A percentile compares a stretch with the other conserved stretches of the same genome.
Evolutionary conservation across 2,888 invertebrate species (phyloP).

Genomic region (Leptopilina myrica): DNA sequence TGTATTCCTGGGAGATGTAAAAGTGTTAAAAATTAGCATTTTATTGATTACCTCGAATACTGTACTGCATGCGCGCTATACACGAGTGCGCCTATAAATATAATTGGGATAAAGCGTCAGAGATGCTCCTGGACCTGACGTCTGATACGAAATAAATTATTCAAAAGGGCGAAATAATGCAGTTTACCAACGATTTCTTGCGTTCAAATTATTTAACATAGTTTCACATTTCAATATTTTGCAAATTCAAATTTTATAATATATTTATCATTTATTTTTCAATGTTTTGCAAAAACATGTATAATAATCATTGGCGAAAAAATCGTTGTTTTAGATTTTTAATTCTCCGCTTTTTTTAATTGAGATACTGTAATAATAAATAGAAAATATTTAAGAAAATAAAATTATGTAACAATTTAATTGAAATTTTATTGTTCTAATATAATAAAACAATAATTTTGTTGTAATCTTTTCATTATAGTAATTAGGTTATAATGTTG

Average conservation of each 20-base stretch:
- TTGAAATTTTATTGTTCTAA: too few relatives aligned
- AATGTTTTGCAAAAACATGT: too few relatives aligned
- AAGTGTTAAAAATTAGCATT: slow-evolving; percentile 76
- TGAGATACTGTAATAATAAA: too few relatives aligned
- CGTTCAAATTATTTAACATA: neutral
- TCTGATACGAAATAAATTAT: slow-evolving; percentile 33
- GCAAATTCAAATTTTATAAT: neutral
- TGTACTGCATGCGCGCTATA: slow-evolving; percentile 61
- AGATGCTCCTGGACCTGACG: slow-evolving; percentile 37
- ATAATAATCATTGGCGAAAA: too few relatives aligned
- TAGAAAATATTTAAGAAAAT: too few relatives aligned
- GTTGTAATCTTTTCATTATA: too few relatives aligned
- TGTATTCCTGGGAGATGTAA: slow-evolving; percentile 62
- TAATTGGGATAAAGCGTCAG: slow-evolving; percentile 60
- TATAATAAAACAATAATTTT: too few relatives aligned
- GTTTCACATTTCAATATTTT: neutral
- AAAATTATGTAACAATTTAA: too few relatives aligned
- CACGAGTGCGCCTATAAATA: slow-evolving; percentile 64
- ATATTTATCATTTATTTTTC: too few relatives aligned
- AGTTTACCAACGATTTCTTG: slow-evolving; percentile 19
- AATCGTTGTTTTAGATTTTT: too few relatives aligned
- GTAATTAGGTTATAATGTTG: too few relatives aligned
- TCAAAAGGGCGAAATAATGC: slow-evolving; percentile 15
- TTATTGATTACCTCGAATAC: slow-evolving; percentile 74
- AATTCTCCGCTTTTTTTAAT: too few relatives aligned